Evolutionary conservation across 2,113 vertebrate genomes (phyloP), one percentile per base, ranked within the genome.

Genomic region (Cranoglanis bouderius): DNA sequence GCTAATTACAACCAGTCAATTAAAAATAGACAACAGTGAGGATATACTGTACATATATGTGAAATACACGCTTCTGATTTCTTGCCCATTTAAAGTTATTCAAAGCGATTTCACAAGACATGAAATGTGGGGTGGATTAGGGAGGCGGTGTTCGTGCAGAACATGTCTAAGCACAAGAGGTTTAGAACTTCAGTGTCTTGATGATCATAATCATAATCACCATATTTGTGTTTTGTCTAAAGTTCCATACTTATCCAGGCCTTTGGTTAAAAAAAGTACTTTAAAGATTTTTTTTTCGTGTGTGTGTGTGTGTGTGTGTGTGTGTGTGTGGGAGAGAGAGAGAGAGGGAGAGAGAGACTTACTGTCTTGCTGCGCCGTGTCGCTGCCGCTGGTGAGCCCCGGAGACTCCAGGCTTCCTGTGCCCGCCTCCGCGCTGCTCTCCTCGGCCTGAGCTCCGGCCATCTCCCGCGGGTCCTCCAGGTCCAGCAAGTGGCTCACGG

Each of bases 401-500:
- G 97, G 97, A 35, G 97, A 97, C 91, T 97, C 97, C 93, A 97
- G 94, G 92, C 96, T 95, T 91, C 95, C 96, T 88, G 96, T 92
- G 75, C 96, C 96, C 81, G 96, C 94, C 88, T 97, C 97, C 63
- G 95, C 96, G 81, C 94, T 94, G 65, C 94, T 94, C 88, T 97
- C 97, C 77, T 97, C 96, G 38, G 94, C 92, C 90, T 96, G 97
- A 3, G 95, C 95, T 80, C 96, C 96, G 92, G 95, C 96, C 96
- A 97, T 96, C 93, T 97, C 97, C 26, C 96, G 96, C 85, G 96
- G 96, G 88, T 97, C 97, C 93, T 97, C 97, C 94, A 97, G 96
- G 93, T 97, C 97, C 91, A 97, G 91, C 96, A 97, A 95, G 96
- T 97, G 97, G 93, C 97, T 97, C 89, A 97, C 97, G 16, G 97